Conservation (phyloP, 2,113 vertebrate genomes). For the Nycticorax nycticorax region DNA sequence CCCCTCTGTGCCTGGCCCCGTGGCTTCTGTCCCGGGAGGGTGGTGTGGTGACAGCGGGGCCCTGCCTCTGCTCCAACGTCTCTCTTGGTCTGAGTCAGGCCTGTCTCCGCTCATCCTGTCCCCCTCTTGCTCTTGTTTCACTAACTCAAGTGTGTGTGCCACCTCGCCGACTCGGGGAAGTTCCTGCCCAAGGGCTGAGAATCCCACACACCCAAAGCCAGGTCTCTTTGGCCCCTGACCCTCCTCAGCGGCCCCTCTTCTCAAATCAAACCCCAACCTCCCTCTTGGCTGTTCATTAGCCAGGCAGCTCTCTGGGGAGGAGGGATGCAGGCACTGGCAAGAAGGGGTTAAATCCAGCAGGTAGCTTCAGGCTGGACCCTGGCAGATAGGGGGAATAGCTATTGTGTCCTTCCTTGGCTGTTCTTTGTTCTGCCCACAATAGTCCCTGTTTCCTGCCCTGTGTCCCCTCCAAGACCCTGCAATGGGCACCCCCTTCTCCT, state of each 20-base stretch:
- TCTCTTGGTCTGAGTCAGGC: constrained; percentile 38
- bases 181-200: background rate
- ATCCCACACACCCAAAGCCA: background rate
- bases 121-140: background rate
- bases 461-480: background rate
- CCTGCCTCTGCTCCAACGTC: background rate
- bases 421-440: constrained; percentile 58
- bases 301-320: background rate
- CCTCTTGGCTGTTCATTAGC: background rate
- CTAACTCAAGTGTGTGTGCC: background rate
- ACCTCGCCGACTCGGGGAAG: accelerated
- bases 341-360: constrained; percentile 41
- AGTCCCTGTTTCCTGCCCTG: constrained; percentile 54
- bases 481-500: constrained; percentile 32
- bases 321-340: background rate
- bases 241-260: background rate
- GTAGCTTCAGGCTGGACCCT: background rate
- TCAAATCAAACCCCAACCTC: background rate
- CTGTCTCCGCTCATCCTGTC: background rate
- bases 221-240: accelerated
- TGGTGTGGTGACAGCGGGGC: background rate
- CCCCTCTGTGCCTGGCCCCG: background rate
- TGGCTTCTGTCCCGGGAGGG: background rate
- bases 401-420: constrained; percentile 7
- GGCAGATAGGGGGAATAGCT: background rate